phyloP scores from a whole-genome alignment of 2,797 vertebrate species.

The Liasis olivaceus region DNA sequence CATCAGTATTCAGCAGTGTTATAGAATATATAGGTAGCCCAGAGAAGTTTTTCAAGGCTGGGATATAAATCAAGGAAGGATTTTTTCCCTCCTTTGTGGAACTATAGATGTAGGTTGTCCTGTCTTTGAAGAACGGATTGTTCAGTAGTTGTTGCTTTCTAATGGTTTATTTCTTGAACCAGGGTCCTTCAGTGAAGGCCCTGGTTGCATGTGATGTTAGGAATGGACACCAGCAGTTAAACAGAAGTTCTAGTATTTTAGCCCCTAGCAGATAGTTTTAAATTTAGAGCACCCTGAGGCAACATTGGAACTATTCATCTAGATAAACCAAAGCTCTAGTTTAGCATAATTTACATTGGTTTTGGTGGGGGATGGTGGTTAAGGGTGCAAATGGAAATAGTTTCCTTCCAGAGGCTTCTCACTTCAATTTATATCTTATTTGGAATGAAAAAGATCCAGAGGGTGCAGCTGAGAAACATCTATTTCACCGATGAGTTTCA shows the following conservation, averaged over 20 bases:
- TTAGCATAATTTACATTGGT: no score
- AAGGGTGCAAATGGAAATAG: neutral
- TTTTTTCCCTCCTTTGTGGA: neutral
- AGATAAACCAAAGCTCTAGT: no score
- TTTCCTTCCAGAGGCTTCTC: neutral
- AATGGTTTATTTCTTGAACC: neutral
- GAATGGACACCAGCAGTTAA: neutral
- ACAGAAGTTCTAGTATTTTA: neutral
- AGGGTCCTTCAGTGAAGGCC: neutral
- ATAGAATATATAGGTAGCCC: neutral
- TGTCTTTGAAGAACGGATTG: neutral
- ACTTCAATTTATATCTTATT: neutral
- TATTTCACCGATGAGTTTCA: neutral
- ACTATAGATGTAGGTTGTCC: neutral
- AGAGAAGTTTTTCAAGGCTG: neutral
- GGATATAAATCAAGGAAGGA: neutral
- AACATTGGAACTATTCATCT: no score
- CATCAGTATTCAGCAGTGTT: neutral
- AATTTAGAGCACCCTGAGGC: no score
- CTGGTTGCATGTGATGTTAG: neutral
- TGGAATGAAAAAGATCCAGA: neutral
- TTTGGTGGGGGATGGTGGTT: neutral
- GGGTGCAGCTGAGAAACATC: neutral
- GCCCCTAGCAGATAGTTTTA: no score
- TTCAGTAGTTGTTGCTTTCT: neutral